A percentile compares a stretch with the other conserved stretches of the same genome.
These are phyloP conservation scores for Protobothrops flavoviridis DNA, from an alignment of 2,113 vertebrate species.

Conservation along the genomic window DNA sequence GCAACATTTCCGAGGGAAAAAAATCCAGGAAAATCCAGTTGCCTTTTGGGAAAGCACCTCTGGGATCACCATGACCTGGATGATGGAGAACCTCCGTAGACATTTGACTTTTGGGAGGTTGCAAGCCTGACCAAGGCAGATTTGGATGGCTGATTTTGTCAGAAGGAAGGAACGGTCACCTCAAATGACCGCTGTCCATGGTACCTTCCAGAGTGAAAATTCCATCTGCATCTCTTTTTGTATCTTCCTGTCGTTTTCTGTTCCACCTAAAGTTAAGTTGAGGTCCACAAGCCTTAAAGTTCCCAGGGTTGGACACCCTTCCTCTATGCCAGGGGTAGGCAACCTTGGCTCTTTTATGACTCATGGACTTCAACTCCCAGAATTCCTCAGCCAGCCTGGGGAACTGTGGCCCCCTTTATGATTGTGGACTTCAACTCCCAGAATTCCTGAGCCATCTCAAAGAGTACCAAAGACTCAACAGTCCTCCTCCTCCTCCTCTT, in stretches of 20 bases:
- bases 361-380: no score
- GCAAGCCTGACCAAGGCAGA: neutral
- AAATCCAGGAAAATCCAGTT: neutral
- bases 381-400: no score
- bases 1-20: neutral
- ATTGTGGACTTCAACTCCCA: no score
- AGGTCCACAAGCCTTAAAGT: no score
- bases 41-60: neutral
- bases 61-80: neutral
- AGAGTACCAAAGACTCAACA: no score
- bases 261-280: neutral
- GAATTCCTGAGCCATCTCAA: no score
- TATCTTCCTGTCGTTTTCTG: no score
- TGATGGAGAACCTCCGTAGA: neutral
- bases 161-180: neutral
- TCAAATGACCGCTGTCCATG: neutral
- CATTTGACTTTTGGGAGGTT: neutral
- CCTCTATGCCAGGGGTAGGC: no score
- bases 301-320: no score
- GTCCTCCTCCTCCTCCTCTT: no score
- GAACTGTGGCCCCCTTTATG: no score
- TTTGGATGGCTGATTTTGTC: neutral
- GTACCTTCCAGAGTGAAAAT: neutral
- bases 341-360: no score
- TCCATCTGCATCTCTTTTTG: neutral